Percentiles rank a stretch among this genome's conserved stretches.
Conservation (phyloP, 2,888 invertebrate species). For the Hydriomena furcata region DNA sequence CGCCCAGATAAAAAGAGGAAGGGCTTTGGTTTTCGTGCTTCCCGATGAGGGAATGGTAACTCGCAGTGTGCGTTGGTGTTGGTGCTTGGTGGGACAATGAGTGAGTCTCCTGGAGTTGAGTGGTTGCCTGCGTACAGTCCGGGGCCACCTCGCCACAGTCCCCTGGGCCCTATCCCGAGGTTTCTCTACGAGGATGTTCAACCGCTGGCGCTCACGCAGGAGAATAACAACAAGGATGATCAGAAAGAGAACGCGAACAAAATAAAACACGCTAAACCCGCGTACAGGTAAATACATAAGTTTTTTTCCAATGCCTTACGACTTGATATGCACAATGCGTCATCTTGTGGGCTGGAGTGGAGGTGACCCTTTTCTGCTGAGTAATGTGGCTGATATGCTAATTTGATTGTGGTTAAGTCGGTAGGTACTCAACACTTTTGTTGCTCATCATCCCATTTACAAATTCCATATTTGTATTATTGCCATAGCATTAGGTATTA, state of each 20-base stretch:
- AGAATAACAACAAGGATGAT: slow-evolving; percentile 78
- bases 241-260: slow-evolving; percentile 74
- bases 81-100: slow-evolving; percentile 69
- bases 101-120: slow-evolving; percentile 80
- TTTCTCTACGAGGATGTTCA: slow-evolving; percentile 79
- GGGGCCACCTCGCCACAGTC: slow-evolving; percentile 79
- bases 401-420: slow-evolving; percentile 28
- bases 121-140: slow-evolving; percentile 81
- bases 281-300: slow-evolving; percentile 79
- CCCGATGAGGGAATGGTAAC: slow-evolving; percentile 47
- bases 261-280: slow-evolving; percentile 83
- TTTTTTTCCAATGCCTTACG: slow-evolving; percentile 40
- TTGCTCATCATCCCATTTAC: slow-evolving; percentile 10
- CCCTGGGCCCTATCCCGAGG: slow-evolving; percentile 74
- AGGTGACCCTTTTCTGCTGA: slow-evolving; percentile 45
- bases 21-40: slow-evolving; percentile 44
- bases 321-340: slow-evolving; percentile 33
- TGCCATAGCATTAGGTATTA: neutral
- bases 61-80: slow-evolving; percentile 5
- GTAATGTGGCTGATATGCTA: slow-evolving; percentile 32
- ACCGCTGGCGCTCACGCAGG: slow-evolving; percentile 66
- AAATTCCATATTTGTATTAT: neutral
- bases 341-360: slow-evolving; percentile 36
- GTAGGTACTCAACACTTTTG: slow-evolving; percentile 16
- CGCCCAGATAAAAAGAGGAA: slow-evolving; percentile 56